Base-by-base conservation (phyloP, 2,797 vertebrate genomes). In the Platyrinchus mystaceus region DNA sequence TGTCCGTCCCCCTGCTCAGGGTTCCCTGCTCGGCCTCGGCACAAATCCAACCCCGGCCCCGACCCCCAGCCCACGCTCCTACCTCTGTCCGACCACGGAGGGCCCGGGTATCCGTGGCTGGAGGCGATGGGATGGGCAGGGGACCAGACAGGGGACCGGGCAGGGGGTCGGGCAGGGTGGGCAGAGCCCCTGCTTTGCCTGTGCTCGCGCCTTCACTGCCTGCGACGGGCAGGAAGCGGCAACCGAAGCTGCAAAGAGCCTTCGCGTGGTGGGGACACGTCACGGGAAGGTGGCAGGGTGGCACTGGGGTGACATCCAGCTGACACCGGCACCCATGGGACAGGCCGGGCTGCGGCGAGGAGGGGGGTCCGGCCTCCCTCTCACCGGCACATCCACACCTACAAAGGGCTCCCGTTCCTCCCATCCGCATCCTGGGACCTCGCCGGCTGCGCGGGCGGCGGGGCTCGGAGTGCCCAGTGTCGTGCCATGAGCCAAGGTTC, bases 1-100 rank as follows among this genome's bases (percentile, higher is more conserved):
- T 0, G 0, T 12, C 6, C 12, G 0, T 12, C 6, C 16, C 27
- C 5, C 9, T 34, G 6, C 69, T 62, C 7, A 0, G 32, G 24
- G 3, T 14, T 60, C 5, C 1, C 26, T 53, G n/a, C 71, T 24
- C 1, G 2, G 7, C 43, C 23, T 32, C 6, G 43, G 32, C 28
- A 18, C 44, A 62, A 47, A 62, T 6, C 41, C 74, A 21, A 3
- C 4, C 41, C 23, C 7, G 0, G 11, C 11, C n/a, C 46, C 3
- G 5, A 3, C 4, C 27, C 70, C n/a, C 28, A 17, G 7, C 49
- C 41, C 78, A 0, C 0, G 5, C 15, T 17, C 78, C 69, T 62
- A 93, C 95, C 95, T 93, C 36, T 53, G n/a, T 27, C 46, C 0
- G 5, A 19, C 66, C 30, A 1, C 3, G 0, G 8, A 1, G 32